A percentile compares a stretch with the other conserved stretches of the same genome.
phyloP scores from a whole-genome alignment of 2,113 vertebrate genomes.

The Anguilla japonica region DNA sequence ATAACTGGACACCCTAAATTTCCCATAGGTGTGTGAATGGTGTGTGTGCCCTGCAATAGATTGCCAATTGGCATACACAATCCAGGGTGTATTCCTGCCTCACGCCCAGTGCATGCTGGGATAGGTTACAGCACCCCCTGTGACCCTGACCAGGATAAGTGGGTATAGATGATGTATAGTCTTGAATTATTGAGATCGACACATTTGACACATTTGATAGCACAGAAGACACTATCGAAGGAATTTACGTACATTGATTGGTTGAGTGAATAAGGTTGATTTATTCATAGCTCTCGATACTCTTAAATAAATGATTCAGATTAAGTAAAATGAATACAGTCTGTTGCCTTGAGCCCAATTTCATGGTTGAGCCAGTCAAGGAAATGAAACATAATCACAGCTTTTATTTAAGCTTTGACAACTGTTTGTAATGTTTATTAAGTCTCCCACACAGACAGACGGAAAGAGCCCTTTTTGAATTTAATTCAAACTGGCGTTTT shows the following conservation, averaged over 20 bases:
- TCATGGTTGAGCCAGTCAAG: neutral
- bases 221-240: neutral
- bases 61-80: no score
- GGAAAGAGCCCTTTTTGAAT: neutral
- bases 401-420: slow-evolving; percentile 1
- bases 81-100: no score
- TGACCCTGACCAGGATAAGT: no score
- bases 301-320: neutral
- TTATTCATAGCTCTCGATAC: neutral
- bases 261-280: neutral
- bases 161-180: neutral
- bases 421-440: neutral
- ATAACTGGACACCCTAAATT: no score
- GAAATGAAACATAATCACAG: neutral
- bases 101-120: no score
- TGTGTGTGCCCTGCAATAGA: no score
- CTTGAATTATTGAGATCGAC: neutral
- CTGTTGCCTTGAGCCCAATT: neutral
- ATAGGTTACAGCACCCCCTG: no score
- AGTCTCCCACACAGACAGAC: neutral
- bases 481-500: neutral
- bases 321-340: neutral
- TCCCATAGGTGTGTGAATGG: no score
- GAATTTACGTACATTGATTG: no score
- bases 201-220: neutral